Evolutionary conservation across 92 coral and sea anemone species (phyloP).

Genomic region (Zoanthus sociatus): DNA sequence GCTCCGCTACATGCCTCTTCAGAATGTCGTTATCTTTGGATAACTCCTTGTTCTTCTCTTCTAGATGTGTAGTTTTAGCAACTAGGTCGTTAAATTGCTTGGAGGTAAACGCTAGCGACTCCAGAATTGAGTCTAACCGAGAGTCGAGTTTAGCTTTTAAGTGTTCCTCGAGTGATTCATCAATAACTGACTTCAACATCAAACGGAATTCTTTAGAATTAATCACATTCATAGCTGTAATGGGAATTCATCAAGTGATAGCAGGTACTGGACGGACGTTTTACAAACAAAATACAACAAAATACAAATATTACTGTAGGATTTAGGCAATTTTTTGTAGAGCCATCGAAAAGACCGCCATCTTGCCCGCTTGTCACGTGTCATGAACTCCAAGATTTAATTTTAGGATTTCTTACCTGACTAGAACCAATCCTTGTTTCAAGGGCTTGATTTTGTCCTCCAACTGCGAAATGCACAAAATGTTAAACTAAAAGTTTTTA

Average conservation of each 20-base stretch:
- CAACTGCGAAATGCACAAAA: conserved; percentile 38
- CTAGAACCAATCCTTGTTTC: conserved; percentile 78
- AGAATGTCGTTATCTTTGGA: conserved; percentile 22
- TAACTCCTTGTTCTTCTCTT: not conserved
- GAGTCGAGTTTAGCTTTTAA: not conserved
- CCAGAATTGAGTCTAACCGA: not conserved
- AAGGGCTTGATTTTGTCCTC: conserved; percentile 69
- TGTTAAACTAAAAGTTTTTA: too few relatives aligned
- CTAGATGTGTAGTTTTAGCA: not conserved
- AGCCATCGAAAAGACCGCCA: conserved; percentile 20
- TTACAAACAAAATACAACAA: conserved; percentile 11
- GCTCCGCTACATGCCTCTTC: conserved; percentile 42
- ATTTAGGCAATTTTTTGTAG: conserved; percentile 10
- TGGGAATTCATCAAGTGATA: not conserved
- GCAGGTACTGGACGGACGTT: not conserved
- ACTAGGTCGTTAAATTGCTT: not conserved
- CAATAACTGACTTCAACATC: too few relatives aligned
- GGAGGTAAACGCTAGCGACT: not conserved
- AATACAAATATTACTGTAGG: conserved; percentile 13
- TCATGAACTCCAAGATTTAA: too few relatives aligned
- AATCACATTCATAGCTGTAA: too few relatives aligned
- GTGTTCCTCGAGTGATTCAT: too few relatives aligned
- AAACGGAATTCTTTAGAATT: too few relatives aligned
- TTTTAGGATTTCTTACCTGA: conserved; percentile 53
- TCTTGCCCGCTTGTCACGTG: conserved; percentile 15